Evolutionary conservation across 2,888 invertebrate genomes (phyloP).

Genomic region (Liposcelis brunnea): DNA sequence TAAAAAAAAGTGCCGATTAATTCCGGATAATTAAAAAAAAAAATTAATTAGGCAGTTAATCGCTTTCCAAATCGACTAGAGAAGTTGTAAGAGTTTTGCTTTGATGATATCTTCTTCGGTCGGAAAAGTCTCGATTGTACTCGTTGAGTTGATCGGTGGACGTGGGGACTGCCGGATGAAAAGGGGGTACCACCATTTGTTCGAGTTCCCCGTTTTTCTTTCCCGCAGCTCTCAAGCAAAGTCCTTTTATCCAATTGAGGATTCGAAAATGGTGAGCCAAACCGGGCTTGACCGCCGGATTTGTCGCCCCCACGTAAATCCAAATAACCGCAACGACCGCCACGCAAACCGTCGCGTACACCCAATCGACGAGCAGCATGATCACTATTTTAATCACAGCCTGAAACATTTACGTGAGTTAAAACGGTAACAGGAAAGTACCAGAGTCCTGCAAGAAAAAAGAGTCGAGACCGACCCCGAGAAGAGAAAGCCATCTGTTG

Average conservation of each 20-base stretch:
- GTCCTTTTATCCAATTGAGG: slow-evolving; percentile 57
- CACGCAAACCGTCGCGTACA: slow-evolving; percentile 72
- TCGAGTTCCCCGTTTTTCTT: slow-evolving; percentile 65
- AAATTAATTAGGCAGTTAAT: too few species aligned
- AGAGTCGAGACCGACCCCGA: slow-evolving; percentile 49
- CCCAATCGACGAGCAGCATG: slow-evolving; percentile 89
- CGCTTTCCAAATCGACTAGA: slow-evolving; percentile 5
- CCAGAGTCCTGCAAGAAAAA: background rate
- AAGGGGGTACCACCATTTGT: slow-evolving; percentile 69
- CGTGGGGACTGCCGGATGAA: slow-evolving; percentile 59
- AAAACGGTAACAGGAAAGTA: background rate
- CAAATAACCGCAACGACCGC: slow-evolving; percentile 68
- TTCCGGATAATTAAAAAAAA: too few species aligned
- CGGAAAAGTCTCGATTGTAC: slow-evolving; percentile 88
- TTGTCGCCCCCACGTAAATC: slow-evolving; percentile 87
- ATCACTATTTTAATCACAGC: slow-evolving; percentile 71
- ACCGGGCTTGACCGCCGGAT: slow-evolving; percentile 90
- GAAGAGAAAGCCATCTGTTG: slow-evolving; percentile 83
- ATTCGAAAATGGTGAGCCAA: slow-evolving; percentile 67
- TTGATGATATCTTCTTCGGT: slow-evolving; percentile 82
- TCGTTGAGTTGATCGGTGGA: slow-evolving; percentile 80
- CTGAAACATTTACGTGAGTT: slow-evolving; percentile 32
- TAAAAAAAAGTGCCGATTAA: too few species aligned
- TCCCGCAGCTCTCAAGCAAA: slow-evolving; percentile 59
- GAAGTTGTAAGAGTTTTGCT: slow-evolving; percentile 20